Evolutionary conservation across 2,797 vertebrate species (phyloP).

Genomic region (Euphonia xanthogaster): DNA sequence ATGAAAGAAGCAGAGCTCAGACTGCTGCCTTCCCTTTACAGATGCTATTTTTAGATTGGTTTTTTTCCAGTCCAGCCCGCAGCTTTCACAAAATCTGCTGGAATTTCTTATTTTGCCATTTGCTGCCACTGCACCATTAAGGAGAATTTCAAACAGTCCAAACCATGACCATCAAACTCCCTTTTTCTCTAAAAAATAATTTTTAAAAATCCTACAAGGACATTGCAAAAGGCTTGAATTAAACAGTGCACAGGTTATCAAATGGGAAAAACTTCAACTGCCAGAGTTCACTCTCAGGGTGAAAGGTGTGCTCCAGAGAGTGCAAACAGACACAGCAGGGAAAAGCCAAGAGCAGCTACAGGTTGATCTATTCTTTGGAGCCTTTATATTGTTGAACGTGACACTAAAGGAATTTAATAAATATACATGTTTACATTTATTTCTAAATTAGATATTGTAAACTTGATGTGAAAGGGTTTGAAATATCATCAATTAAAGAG

Average conservation of each 20-base stretch:
- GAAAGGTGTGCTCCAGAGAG: background rate
- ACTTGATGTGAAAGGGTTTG: background rate
- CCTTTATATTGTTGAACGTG: background rate
- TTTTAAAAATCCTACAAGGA: background rate
- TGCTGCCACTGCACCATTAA: background rate
- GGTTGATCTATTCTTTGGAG: background rate
- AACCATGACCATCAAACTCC: background rate
- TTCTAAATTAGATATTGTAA: background rate
- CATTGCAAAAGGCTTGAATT: background rate
- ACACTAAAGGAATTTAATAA: background rate
- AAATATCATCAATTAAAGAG: rapidly evolving
- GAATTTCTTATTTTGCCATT: background rate
- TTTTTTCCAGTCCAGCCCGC: background rate
- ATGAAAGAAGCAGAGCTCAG: background rate
- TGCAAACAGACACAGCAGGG: background rate
- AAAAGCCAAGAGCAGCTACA: background rate
- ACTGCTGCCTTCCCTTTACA: background rate
- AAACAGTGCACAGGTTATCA: background rate
- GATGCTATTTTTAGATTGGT: background rate
- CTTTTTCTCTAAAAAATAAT: background rate
- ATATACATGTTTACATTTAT: background rate
- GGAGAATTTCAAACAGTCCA: background rate
- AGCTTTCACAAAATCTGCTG: background rate
- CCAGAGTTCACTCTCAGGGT: background rate
- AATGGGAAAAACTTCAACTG: background rate